Percentiles rank a stretch among this genome's conserved stretches.
phyloP scores from a whole-genome alignment of 2,888 invertebrate genomes.

The Calliopum simillimum region DNA sequence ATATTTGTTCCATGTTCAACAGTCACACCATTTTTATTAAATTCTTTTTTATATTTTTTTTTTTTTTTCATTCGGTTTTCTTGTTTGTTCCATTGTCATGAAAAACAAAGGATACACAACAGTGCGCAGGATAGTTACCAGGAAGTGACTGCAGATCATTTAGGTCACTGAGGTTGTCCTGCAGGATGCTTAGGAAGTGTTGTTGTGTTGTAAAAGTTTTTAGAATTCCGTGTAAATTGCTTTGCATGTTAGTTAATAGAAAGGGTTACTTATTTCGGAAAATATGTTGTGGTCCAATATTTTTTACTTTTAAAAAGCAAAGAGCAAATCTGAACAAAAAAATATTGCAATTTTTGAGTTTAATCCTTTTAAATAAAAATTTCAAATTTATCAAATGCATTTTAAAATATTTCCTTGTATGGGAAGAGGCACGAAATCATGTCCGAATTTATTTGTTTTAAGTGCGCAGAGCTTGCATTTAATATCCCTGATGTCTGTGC shows the following conservation, averaged over 20 bases:
- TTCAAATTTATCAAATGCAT: too few species aligned
- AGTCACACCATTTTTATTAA: background rate
- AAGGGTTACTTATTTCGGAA: conserved; percentile 11
- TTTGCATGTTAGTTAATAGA: conserved; percentile 17
- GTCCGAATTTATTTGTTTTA: too few species aligned
- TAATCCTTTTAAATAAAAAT: too few species aligned
- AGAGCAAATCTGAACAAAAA: too few species aligned
- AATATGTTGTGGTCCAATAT: conserved; percentile 10
- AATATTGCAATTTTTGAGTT: too few species aligned
- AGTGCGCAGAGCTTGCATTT: too few species aligned
- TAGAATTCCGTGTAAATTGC: conserved; percentile 7
- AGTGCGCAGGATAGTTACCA: conserved; percentile 37
- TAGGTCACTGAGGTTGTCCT: conserved; percentile 20
- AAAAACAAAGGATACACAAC: conserved; percentile 4
- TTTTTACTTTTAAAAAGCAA: too few species aligned
- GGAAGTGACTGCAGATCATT: conserved; percentile 36
- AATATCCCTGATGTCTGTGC: too few species aligned
- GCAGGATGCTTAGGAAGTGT: conserved; percentile 27
- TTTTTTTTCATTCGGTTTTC: too few species aligned
- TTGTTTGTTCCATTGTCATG: conserved; percentile 7
- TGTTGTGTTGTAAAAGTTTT: conserved; percentile 21
- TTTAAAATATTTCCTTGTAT: too few species aligned
- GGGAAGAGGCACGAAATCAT: too few species aligned
- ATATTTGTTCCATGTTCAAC: too few species aligned
- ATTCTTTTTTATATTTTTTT: background rate